phyloP scores from a whole-genome alignment of 2,888 invertebrate species.

The Julus scanicus region DNA sequence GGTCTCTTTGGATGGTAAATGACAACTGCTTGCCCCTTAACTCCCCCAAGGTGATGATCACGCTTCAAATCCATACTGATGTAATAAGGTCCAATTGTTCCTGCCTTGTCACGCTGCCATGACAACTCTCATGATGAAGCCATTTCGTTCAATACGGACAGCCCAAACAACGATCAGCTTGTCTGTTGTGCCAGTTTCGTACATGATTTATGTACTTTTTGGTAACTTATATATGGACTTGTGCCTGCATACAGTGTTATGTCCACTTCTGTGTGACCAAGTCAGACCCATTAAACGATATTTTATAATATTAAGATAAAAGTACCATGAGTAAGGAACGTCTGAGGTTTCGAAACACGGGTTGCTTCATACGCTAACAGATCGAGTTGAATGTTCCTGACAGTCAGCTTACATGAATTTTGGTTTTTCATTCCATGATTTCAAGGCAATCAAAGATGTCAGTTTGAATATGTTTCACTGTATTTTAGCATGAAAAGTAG shows the following conservation, averaged over 20 bases:
- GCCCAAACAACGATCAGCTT: constrained; percentile 11
- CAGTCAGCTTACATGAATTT: too few species aligned
- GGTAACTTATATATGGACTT: neutral
- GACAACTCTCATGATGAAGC: constrained; percentile 50
- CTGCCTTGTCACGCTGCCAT: constrained; percentile 49
- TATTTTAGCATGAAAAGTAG: too few species aligned
- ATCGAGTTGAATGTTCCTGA: too few species aligned
- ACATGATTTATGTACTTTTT: constrained; percentile 15
- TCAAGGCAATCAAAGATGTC: too few species aligned
- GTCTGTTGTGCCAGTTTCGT: neutral
- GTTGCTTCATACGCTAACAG: too few species aligned
- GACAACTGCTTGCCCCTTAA: constrained; percentile 47
- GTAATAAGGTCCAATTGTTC: constrained; percentile 40
- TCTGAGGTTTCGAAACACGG: too few species aligned
- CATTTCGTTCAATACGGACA: constrained; percentile 37
- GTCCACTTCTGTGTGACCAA: neutral
- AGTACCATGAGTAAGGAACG: neutral
- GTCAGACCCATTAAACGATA: neutral
- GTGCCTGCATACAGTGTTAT: neutral
- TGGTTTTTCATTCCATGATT: too few species aligned
- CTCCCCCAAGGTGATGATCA: constrained; percentile 43
- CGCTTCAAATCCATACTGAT: constrained; percentile 49
- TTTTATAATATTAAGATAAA: too few species aligned
- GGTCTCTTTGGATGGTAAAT: constrained; percentile 12
- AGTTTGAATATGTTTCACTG: too few species aligned